phyloP scores from a whole-genome alignment of 2,888 invertebrate genomes.

The Caenorhabditis becei region DNA sequence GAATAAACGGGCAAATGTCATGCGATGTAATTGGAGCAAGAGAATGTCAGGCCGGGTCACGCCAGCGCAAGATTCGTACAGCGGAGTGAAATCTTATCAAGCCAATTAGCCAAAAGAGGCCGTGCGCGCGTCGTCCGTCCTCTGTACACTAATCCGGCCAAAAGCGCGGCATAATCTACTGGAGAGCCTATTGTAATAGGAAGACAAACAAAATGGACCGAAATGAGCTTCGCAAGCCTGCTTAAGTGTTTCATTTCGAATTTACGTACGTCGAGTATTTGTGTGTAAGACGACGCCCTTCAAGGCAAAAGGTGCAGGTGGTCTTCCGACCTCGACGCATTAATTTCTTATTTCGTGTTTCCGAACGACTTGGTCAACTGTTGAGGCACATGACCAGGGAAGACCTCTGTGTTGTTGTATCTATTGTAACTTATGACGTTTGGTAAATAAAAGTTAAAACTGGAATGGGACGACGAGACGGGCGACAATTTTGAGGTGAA shows the following conservation, averaged over 20 bases:
- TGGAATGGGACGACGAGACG: conserved; percentile 13
- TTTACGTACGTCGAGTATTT: conserved; percentile 25
- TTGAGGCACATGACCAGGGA: conserved; percentile 34
- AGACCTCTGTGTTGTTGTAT: conserved; percentile 28
- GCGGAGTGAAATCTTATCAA: conserved; percentile 49
- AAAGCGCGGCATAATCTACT: conserved; percentile 46
- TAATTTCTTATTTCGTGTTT: background rate
- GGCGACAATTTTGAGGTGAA: background rate
- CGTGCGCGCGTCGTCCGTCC: conserved; percentile 23
- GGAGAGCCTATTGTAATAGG: conserved; percentile 54
- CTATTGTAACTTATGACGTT: conserved; percentile 48
- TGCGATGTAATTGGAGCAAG: conserved; percentile 47
- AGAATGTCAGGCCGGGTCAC: conserved; percentile 17
- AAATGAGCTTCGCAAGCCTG: conserved; percentile 36
- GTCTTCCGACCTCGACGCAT: conserved; percentile 18
- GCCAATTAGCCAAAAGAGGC: conserved; percentile 55
- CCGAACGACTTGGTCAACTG: conserved; percentile 27
- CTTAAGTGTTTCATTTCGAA: conserved; percentile 46
- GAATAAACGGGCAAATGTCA: conserved; percentile 17
- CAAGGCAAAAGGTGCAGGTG: conserved; percentile 29
- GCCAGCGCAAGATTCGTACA: conserved; percentile 35
- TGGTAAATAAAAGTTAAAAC: conserved; percentile 41
- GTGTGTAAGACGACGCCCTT: conserved; percentile 3
- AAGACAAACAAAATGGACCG: conserved; percentile 43
- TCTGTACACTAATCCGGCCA: conserved; percentile 46